A percentile compares a stretch with the other conserved stretches of the same genome.
Conservation (phyloP, 1,140 invertebrate genomes). For the Aleiodes sp. region DNA sequence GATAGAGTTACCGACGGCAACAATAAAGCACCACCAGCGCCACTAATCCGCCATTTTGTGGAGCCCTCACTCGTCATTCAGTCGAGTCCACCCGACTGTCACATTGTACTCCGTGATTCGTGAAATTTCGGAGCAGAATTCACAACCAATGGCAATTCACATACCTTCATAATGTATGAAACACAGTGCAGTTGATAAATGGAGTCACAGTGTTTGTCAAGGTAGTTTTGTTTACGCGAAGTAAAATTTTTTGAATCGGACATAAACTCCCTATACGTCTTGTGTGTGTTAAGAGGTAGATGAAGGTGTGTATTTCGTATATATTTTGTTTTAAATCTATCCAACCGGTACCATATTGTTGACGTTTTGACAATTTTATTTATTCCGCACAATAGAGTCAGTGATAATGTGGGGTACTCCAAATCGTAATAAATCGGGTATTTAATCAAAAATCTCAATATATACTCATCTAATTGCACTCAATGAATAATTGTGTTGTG, state of each 20-base stretch:
- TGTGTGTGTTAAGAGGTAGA: conserved; percentile 64
- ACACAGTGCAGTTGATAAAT: conserved; percentile 55
- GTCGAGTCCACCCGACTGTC: background rate
- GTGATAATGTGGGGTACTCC: conserved; percentile 15
- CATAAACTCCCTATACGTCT: conserved; percentile 53
- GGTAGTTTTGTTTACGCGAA: conserved; percentile 67
- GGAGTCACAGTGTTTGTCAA: conserved; percentile 61
- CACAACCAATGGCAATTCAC: background rate
- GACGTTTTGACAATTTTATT: conserved; percentile 21
- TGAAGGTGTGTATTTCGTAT: conserved; percentile 62
- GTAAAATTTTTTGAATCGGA: conserved; percentile 55
- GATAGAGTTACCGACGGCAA: no score
- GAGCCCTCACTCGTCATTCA: background rate
- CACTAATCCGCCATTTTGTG: background rate
- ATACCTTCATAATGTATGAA: background rate
- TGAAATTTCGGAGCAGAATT: background rate
- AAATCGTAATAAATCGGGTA: conserved; percentile 11
- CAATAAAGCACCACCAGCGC: background rate
- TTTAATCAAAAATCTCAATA: conserved; percentile 14
- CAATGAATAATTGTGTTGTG: background rate
- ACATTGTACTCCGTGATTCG: background rate
- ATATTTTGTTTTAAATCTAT: conserved; percentile 20
- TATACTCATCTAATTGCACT: background rate
- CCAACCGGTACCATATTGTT: conserved; percentile 26
- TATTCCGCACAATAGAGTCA: background rate